A percentile compares a stretch with the other conserved stretches of the same genome.
phyloP scores from a whole-genome alignment of 1,140 invertebrate species.

The Caenorhabditis remanei region DNA sequence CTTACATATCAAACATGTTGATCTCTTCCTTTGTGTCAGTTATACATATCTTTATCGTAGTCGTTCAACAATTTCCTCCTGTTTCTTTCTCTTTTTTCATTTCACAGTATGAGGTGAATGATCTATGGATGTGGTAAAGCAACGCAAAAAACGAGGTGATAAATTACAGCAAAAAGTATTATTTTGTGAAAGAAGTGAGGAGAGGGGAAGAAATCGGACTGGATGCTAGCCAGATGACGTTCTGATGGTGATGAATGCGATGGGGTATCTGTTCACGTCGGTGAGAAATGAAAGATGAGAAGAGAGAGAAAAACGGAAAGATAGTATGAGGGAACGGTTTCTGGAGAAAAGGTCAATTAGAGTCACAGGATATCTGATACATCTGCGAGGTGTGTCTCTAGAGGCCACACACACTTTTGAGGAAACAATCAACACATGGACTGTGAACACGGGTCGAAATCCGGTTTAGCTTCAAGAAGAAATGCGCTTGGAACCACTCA shows the following conservation, averaged over 20 bases:
- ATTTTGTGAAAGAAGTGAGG: neutral
- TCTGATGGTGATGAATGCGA: conserved; percentile 5
- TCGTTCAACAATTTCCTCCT: neutral
- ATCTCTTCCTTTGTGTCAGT: conserved; percentile 41
- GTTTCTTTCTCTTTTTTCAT: neutral
- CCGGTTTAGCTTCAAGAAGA: conserved; percentile 15
- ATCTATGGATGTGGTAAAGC: neutral
- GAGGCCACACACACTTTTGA: conserved; percentile 40
- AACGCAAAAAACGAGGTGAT: conserved; percentile 18
- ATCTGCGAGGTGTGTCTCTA: conserved; percentile 29
- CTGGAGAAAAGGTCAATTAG: conserved; percentile 27
- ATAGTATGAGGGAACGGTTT: neutral
- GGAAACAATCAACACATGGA: conserved; percentile 21
- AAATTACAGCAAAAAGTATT: conserved; percentile 38
- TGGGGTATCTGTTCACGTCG: neutral
- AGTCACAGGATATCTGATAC: conserved; percentile 39
- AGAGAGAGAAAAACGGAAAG: neutral
- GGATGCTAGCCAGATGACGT: conserved; percentile 32
- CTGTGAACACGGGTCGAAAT: conserved; percentile 19
- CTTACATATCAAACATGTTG: conserved; percentile 55
- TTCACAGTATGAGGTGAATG: conserved; percentile 27
- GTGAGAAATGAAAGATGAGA: neutral
- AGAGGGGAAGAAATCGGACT: neutral
- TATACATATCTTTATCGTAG: conserved; percentile 46
- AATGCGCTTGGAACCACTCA: conserved; percentile 47